Evolutionary conservation across 1,140 invertebrate species (phyloP).

Genomic region (Amyelois transitella): DNA sequence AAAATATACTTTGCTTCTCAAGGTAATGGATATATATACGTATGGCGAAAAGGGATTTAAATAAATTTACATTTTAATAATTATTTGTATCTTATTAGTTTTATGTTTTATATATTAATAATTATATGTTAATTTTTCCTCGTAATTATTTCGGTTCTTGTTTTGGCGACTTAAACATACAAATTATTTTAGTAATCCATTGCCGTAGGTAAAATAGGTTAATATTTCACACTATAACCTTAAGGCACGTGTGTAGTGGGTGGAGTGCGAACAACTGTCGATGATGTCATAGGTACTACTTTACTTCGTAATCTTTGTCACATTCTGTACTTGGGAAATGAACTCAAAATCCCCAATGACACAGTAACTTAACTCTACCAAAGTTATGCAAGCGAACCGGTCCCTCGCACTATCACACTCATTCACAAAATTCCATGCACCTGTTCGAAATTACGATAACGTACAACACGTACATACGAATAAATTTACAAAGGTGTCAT

Average conservation of each 20-base stretch:
- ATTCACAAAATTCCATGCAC: constrained; percentile 49
- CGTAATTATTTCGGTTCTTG: too few relatives aligned
- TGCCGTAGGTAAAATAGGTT: not conserved
- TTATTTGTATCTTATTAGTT: not conserved
- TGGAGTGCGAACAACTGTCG: constrained; percentile 50
- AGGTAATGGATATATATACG: not conserved
- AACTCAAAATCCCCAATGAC: constrained; percentile 34
- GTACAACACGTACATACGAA: not conserved
- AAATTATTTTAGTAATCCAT: not conserved
- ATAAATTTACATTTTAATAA: not conserved
- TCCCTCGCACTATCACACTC: constrained; percentile 17
- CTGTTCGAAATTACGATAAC: constrained; percentile 20
- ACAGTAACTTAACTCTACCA: constrained; percentile 35
- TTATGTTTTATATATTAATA: not conserved
- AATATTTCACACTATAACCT: constrained; percentile 40
- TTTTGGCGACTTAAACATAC: too few relatives aligned
- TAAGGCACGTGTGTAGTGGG: constrained; percentile 58
- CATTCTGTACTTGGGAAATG: constrained; percentile 33
- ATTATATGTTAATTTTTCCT: not conserved
- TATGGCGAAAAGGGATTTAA: not conserved
- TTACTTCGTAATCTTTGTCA: constrained; percentile 48
- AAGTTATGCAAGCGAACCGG: constrained; percentile 41
- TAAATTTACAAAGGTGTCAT: not conserved
- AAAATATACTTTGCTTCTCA: too few relatives aligned
- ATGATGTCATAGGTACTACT: constrained; percentile 58